phyloP scores from a whole-genome alignment of 2,888 invertebrate species.

The Pseudeuparius sepicola region DNA sequence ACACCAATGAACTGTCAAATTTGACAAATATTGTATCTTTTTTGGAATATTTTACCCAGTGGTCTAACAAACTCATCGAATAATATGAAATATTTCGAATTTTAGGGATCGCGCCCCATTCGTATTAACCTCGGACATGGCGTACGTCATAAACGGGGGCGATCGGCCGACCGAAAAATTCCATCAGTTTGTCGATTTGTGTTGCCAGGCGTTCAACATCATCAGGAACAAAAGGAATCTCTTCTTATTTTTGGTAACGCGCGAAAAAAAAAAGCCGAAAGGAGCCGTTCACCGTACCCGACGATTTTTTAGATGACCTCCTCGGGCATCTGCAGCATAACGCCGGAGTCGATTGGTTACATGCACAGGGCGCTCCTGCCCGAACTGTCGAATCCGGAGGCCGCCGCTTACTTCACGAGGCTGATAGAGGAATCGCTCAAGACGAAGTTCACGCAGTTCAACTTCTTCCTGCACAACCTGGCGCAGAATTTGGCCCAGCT shows the following conservation, averaged over 20 bases:
- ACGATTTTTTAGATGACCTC: conserved; percentile 74
- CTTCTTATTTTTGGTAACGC: conserved; percentile 81
- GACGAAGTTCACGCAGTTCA: conserved; percentile 90
- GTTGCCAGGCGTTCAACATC: conserved; percentile 95
- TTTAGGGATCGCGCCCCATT: conserved; percentile 92
- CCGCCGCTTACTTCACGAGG: conserved; percentile 89
- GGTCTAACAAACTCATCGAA: too few relatives aligned
- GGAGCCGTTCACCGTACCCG: background rate
- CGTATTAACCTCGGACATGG: conserved; percentile 98
- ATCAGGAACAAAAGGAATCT: conserved; percentile 85
- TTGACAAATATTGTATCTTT: too few relatives aligned
- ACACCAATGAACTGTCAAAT: too few relatives aligned
- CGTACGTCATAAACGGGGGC: conserved; percentile 97
- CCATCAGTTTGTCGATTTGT: conserved; percentile 96
- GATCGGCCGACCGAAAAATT: conserved; percentile 87
- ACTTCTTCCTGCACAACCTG: conserved; percentile 96
- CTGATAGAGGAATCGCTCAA: conserved; percentile 93
- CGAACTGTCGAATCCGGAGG: conserved; percentile 86
- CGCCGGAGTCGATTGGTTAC: conserved; percentile 83
- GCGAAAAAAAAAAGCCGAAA: too few relatives aligned
- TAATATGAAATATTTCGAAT: conserved; percentile 11
- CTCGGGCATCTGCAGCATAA: conserved; percentile 86
- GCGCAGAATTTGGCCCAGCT: conserved; percentile 69
- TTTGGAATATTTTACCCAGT: too few relatives aligned
- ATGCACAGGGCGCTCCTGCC: conserved; percentile 84